Percentiles rank a stretch among this genome's conserved stretches.
These are phyloP conservation scores for Thermophis baileyi DNA, from an alignment of 2,113 vertebrate species.

Conservation along the genomic window DNA sequence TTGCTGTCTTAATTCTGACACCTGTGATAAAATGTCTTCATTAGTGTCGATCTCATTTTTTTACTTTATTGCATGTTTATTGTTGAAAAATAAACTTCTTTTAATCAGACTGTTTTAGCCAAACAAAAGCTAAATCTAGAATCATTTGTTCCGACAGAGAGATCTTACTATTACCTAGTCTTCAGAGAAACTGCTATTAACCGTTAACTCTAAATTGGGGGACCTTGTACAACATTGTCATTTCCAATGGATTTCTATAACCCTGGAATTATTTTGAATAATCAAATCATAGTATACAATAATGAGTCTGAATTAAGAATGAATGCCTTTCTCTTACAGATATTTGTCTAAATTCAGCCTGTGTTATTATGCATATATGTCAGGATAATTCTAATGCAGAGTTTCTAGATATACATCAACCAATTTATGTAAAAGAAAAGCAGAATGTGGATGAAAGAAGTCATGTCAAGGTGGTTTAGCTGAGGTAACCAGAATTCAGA, in stretches of 20 bases:
- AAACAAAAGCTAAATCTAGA: background rate
- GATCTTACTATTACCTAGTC: background rate
- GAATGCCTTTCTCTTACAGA: background rate
- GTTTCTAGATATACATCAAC: background rate
- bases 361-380: background rate
- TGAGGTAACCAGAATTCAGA: background rate
- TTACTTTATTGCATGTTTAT: background rate
- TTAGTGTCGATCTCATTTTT: background rate
- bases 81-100: background rate
- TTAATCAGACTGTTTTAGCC: background rate
- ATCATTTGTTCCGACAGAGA: background rate
- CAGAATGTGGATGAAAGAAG: background rate
- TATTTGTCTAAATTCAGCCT: background rate
- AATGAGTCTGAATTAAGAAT: background rate
- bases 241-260: background rate
- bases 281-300: background rate
- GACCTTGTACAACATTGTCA: background rate
- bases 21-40: conserved; percentile 64
- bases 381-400: background rate
- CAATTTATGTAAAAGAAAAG: background rate
- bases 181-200: background rate
- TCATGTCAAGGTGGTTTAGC: background rate
- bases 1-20: conserved; percentile 94
- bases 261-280: background rate
- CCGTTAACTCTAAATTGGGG: background rate